These are phyloP conservation scores for Actinemys pallida DNA, from an alignment of 2,113 vertebrate genomes.

Conservation along the genomic window DNA sequence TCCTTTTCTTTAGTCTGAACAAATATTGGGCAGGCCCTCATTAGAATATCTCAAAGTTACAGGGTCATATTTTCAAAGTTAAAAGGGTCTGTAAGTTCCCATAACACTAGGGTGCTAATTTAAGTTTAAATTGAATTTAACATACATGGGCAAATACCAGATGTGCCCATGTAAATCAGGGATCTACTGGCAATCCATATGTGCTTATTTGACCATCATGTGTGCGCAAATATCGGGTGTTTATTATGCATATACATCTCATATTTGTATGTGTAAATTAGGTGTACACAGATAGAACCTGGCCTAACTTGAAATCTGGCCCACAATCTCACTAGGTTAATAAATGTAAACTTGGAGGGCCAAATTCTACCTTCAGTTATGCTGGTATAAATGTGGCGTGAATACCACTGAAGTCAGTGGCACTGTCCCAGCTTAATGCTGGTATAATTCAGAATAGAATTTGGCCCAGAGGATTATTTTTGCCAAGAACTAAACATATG, in stretches of 20 bases:
- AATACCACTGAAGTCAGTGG: not conserved
- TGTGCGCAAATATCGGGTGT: not conserved
- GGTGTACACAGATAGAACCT: no score
- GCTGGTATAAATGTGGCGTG: fast-evolving
- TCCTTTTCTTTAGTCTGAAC: not conserved
- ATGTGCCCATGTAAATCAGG: not conserved
- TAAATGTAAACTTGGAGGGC: not conserved
- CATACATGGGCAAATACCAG: not conserved
- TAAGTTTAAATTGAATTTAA: not conserved
- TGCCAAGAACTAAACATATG: not conserved
- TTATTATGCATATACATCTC: not conserved
- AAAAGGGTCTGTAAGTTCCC: not conserved
- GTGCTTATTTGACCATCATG: not conserved
- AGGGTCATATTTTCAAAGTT: not conserved
- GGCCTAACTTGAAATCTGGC: not conserved
- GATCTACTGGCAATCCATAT: not conserved
- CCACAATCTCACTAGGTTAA: not conserved
- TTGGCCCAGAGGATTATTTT: not conserved
- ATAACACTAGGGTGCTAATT: not conserved
- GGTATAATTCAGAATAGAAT: not conserved
- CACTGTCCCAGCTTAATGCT: not conserved
- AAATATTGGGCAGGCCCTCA: not conserved
- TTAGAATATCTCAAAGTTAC: not conserved
- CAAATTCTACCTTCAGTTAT: not conserved
- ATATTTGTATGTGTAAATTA: not conserved